Conservation (phyloP, 2,113 vertebrate species). For the Cheilinus undulatus region DNA sequence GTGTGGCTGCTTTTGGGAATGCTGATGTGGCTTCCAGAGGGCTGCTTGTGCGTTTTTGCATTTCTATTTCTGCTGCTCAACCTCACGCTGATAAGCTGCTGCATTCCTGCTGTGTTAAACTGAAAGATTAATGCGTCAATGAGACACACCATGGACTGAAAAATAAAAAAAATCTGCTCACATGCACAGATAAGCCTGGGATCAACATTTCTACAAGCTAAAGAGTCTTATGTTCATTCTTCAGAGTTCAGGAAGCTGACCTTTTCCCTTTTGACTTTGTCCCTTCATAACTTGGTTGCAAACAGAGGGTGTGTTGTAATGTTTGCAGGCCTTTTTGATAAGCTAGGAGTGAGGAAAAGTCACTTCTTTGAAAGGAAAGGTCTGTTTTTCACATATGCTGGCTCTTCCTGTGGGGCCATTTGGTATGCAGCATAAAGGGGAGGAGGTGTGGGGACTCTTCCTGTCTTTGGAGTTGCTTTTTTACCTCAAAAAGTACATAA, state of each 20-base stretch:
- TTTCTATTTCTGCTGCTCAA: constrained; percentile 18
- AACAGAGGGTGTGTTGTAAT: constrained; percentile 18
- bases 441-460: background rate
- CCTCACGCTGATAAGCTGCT: background rate
- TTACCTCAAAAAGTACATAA: background rate
- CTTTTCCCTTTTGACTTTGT: background rate
- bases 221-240: constrained; percentile 2
- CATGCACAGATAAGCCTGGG: background rate
- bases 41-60: constrained; percentile 30
- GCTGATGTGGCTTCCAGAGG: constrained; percentile 70
- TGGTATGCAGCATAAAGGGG: background rate
- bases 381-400: background rate
- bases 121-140: background rate
- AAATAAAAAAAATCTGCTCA: background rate
- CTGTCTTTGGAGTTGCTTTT: background rate
- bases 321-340: background rate
- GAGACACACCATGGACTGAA: background rate
- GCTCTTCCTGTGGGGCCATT: constrained; percentile 23
- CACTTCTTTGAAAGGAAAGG: background rate
- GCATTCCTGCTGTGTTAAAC: background rate
- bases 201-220: constrained; percentile 12
- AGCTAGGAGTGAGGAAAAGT: background rate
- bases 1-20: constrained; percentile 41
- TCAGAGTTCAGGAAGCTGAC: background rate
- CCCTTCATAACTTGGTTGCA: background rate